Base-by-base conservation (phyloP, 2,888 invertebrate species). In the Doris montereyensis region DNA sequence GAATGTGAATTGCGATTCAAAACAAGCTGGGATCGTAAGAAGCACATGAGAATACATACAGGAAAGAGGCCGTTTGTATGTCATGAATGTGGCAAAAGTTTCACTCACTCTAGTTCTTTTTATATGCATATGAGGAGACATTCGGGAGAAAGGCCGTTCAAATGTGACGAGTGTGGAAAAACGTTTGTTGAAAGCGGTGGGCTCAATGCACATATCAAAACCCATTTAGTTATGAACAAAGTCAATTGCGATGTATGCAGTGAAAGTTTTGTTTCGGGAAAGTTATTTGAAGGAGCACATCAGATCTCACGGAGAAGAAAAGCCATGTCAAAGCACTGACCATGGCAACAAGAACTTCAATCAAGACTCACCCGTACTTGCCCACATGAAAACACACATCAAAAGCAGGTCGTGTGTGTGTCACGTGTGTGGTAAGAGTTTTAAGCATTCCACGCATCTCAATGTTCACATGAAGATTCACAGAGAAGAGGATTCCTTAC, bases 221-320 rank as follows among this genome's bases (percentile, higher is more conserved):
- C 35, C 26, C 28, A 34, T 52, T 24, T 17, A 34, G 28, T n/a
- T n/a, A n/a, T n/a, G n/a, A n/a, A n/a, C n/a, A n/a, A n/a, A n/a
- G n/a, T n/a, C 28, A 76, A 67, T 21, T 76, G 76, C 67, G 41
- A 76, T 35, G 76, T 76, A 0, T 76, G 76, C 24, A 10, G n/a
- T 28, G 10, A 26, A 1, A 62, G 24, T 8, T 62, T 75, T 62
- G 26, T n/a, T 4, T 34, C 3, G 4, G 17, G 13, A 1, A n/a
- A 21, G 32, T 13, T 30, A 62, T 13, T 28, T 75, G 1, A 32
- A 75, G 2, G n/a, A 32, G 21, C 75, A 75, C 34, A 34, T 24
- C 26, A 28, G 1, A 17, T 17, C 28, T 26, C 73, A 73, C 26
- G 5, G n/a, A 2, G 30, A 5, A 4, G 1, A 58, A 0, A 73